Percentiles rank a stretch among this genome's conserved stretches.
These are phyloP conservation scores for Adoxophyes honmai DNA, from an alignment of 1,140 invertebrate genomes.

Conservation along the genomic window DNA sequence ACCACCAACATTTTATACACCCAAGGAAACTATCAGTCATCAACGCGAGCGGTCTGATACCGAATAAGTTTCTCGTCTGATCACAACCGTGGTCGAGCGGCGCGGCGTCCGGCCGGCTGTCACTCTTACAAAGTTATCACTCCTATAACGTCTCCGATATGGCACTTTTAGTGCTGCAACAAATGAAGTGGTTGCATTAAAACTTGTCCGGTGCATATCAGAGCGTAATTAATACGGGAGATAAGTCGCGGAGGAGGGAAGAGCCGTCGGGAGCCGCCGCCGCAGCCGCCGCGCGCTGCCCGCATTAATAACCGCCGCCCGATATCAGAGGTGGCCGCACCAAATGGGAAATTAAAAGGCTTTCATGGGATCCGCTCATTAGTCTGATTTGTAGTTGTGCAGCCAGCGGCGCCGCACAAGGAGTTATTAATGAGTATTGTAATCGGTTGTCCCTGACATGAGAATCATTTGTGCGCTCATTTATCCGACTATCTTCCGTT, in stretches of 20 bases:
- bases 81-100: slow-evolving; percentile 16
- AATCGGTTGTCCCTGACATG: slow-evolving; percentile 44
- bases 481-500: slow-evolving; percentile 29
- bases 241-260: slow-evolving; percentile 63
- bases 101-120: slow-evolving; percentile 40
- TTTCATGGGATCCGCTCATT: slow-evolving; percentile 69
- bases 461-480: slow-evolving; percentile 46
- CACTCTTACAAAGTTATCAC: slow-evolving; percentile 61
- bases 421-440: slow-evolving; percentile 59
- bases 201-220: slow-evolving; percentile 71
- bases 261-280: slow-evolving; percentile 55
- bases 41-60: slow-evolving; percentile 36
- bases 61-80: slow-evolving; percentile 30
- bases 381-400: slow-evolving; percentile 60
- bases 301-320: slow-evolving; percentile 68
- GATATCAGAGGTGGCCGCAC: slow-evolving; percentile 59
- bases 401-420: slow-evolving; percentile 51
- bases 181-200: slow-evolving; percentile 76
- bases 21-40: slow-evolving; percentile 48
- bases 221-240: slow-evolving; percentile 69
- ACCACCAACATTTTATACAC: slow-evolving; percentile 31
- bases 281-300: slow-evolving; percentile 43
- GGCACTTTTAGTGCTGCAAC: slow-evolving; percentile 61
- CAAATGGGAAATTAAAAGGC: slow-evolving; percentile 74
- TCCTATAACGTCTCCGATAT: slow-evolving; percentile 59